Percentiles rank a stretch among this genome's conserved stretches.
Conservation (phyloP, 2,113 vertebrate genomes). For the Hassar affinis region DNA sequence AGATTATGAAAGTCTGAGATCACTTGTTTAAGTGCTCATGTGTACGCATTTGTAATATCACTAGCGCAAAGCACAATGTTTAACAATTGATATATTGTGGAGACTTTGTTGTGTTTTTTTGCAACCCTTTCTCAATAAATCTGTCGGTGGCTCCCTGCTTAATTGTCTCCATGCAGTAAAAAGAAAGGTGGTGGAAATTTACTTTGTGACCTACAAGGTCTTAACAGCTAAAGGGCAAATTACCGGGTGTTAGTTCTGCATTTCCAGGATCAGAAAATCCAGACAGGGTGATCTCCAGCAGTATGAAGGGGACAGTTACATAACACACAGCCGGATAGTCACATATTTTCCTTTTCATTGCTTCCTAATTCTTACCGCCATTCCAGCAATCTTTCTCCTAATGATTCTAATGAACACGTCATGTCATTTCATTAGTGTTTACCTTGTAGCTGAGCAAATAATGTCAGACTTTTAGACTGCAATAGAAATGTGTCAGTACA, state of each 20-base stretch:
- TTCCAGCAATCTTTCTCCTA: not conserved
- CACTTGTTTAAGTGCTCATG: not conserved
- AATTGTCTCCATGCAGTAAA: constrained; percentile 39
- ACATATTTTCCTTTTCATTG: not conserved
- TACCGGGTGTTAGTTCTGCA: constrained; percentile 23
- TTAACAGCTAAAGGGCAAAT: constrained; percentile 50
- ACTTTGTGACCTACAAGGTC: constrained; percentile 49
- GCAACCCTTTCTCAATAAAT: constrained; percentile 46
- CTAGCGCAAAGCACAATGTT: not conserved
- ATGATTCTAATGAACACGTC: not conserved
- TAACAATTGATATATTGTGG: not conserved
- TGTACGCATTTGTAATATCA: not conserved
- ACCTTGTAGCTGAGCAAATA: not conserved
- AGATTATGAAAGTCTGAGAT: no score
- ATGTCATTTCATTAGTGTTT: not conserved
- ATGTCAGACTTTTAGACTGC: constrained; percentile 2
- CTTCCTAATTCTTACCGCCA: not conserved
- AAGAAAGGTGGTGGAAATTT: constrained; percentile 46
- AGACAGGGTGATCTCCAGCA: not conserved
- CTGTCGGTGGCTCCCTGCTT: constrained; percentile 55
- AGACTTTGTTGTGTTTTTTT: not conserved
- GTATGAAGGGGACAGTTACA: not conserved
- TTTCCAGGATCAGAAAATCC: not conserved
- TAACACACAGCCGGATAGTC: not conserved
- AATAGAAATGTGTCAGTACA: constrained; percentile 14